Percentiles rank a stretch among this genome's conserved stretches.
Conservation (phyloP, 2,113 vertebrate species). For the Chaetodon trifascialis region DNA sequence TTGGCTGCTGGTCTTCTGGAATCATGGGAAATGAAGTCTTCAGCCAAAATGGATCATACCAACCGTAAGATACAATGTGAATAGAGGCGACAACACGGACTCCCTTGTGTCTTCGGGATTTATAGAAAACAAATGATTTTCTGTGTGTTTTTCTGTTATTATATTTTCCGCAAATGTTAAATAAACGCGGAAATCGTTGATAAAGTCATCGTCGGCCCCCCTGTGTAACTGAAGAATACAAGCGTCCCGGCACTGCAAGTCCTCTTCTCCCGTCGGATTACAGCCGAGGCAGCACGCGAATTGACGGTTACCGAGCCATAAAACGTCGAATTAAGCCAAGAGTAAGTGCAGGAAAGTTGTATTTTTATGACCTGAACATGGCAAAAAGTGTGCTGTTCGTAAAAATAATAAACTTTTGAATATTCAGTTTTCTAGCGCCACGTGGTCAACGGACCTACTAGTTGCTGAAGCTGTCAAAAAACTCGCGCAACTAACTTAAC, state of each 20-base stretch:
- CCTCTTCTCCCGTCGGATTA: conserved; percentile 78
- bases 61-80: not conserved
- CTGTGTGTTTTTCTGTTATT: accelerated
- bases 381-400: not conserved
- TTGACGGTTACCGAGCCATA: not conserved
- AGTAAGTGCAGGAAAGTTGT: conserved; percentile 63
- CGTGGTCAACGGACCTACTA: conserved; percentile 63
- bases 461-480: conserved; percentile 67
- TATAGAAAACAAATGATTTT: accelerated
- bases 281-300: conserved; percentile 57
- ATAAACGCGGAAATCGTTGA: accelerated
- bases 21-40: conserved; percentile 71
- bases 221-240: conserved; percentile 28
- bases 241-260: not conserved
- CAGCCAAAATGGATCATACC: conserved; percentile 57
- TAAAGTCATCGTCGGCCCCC: not conserved
- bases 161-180: accelerated
- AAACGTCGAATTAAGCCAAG: conserved; percentile 71
- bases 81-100: not conserved
- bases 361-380: not conserved
- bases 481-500: conserved; percentile 12
- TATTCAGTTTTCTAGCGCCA: conserved; percentile 54
- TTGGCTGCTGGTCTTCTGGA: not conserved
- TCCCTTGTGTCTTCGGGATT: accelerated
- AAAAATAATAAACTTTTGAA: not conserved